Evolutionary conservation across 2,888 invertebrate genomes (phyloP).

Genomic region (Idaea biselata): DNA sequence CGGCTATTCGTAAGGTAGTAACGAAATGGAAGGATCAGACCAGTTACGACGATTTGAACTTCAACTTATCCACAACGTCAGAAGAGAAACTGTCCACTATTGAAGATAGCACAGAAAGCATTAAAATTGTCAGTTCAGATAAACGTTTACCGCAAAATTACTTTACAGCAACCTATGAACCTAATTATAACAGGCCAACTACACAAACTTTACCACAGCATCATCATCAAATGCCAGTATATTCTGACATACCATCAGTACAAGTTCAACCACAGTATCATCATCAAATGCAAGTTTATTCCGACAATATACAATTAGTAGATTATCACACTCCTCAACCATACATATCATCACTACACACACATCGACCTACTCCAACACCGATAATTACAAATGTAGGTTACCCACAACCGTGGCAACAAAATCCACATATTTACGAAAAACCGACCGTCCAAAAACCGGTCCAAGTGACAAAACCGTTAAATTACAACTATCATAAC

Average conservation of each 20-base stretch:
- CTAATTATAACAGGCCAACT: slow-evolving; percentile 9
- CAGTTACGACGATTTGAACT: slow-evolving; percentile 66
- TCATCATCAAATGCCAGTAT: background rate
- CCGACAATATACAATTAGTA: slow-evolving; percentile 54
- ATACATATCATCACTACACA: slow-evolving; percentile 35
- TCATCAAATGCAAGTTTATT: slow-evolving; percentile 48
- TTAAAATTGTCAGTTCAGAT: slow-evolving; percentile 33
- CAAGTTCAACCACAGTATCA: slow-evolving; percentile 28
- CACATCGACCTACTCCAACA: slow-evolving; percentile 54
- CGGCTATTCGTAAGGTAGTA: slow-evolving; percentile 67
- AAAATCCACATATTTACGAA: slow-evolving; percentile 30
- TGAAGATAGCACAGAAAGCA: slow-evolving; percentile 32
- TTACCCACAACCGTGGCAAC: slow-evolving; percentile 59
- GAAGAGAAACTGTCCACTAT: slow-evolving; percentile 24
- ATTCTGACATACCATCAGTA: slow-evolving; percentile 26
- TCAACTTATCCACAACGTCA: slow-evolving; percentile 54
- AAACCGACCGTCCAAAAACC: slow-evolving; percentile 58
- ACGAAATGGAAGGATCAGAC: slow-evolving; percentile 79
- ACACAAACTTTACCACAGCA: background rate
- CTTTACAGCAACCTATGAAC: slow-evolving; percentile 32
- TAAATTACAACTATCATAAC: slow-evolving; percentile 57
- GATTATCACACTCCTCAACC: slow-evolving; percentile 54
- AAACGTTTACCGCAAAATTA: slow-evolving; percentile 29
- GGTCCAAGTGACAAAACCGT: slow-evolving; percentile 48
- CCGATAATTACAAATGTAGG: slow-evolving; percentile 73